Evolutionary conservation across 2,888 invertebrate genomes (phyloP), one percentile per base, ranked within the genome.

Genomic region (Caenorhabditis angaria): DNA sequence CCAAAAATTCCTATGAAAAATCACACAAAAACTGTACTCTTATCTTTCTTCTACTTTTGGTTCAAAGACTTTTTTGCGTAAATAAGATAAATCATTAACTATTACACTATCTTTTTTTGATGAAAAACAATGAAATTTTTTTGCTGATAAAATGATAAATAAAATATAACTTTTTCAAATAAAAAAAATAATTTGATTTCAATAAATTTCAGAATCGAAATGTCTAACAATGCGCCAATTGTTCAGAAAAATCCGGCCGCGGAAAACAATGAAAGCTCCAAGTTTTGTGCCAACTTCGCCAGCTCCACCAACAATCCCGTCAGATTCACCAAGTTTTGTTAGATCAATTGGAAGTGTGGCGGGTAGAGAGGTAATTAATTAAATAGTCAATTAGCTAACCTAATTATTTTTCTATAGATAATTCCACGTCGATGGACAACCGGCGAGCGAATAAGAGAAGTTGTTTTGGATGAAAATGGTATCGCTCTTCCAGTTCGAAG

Each of bases 351-450:
- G 60, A 8, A 66, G 62, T 10, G 48, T 71, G 24, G 70, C 59
- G 20, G 70, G 70, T 1, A 55, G 66, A 61, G 66, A 64, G 10
- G 70, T 70, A 12, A 64, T 60, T n/a, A 41, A 20, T 1, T 25
- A 18, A 12, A 32, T 24, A 18, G 3, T 0, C 32, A 14, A 20
- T 1, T 5, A 28, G 27, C 32, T 10, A 18, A 24, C 0, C 10
- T 22, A 5, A 4, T 24, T 24, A 8, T 25, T 12, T 18, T n/a
- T 29, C 61, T 70, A 5, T 28, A 70, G 69, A 65, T 70, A 8
- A 71, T 71, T 57, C 70, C 70, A 14, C 65, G 70, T 22, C 62
- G 70, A 20, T 71, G 70, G 70, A 71, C 66, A 0, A 62, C 62
- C 29, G 70, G 65, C 8, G 60, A 63, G 47, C 61, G 24, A 4